Conservation (phyloP, 2,888 invertebrate species). For the Pherbina coryleti region DNA sequence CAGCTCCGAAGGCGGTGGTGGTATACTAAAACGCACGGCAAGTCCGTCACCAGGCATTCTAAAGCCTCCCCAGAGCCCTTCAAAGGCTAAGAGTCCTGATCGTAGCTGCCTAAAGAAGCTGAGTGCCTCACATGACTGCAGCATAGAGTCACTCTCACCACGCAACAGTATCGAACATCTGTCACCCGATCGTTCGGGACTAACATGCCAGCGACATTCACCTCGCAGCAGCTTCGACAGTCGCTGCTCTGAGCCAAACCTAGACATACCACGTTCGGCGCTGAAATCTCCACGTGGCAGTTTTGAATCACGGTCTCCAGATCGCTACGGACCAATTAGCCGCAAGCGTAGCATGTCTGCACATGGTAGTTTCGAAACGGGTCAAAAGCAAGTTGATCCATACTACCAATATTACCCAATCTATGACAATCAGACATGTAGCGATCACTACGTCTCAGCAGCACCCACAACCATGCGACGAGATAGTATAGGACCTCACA, state of each 20-base stretch:
- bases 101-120: constrained; percentile 67
- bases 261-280: constrained; percentile 59
- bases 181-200: constrained; percentile 64
- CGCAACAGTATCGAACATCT: constrained; percentile 66
- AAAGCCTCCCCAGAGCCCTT: constrained; percentile 65
- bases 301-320: constrained; percentile 61
- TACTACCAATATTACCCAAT: constrained; percentile 68
- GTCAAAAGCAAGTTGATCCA: constrained; percentile 55
- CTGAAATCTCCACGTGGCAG: constrained; percentile 61
- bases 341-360: constrained; percentile 68
- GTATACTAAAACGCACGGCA: constrained; percentile 65
- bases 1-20: constrained; percentile 66
- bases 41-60: constrained; percentile 62
- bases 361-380: constrained; percentile 67
- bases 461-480: constrained; percentile 53
- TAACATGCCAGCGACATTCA: constrained; percentile 64
- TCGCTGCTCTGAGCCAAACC: constrained; percentile 65
- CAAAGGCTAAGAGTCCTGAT: constrained; percentile 67
- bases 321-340: constrained; percentile 49
- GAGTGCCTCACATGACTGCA: constrained; percentile 65
- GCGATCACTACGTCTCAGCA: constrained; percentile 66
- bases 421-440: constrained; percentile 67
- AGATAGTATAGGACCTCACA: constrained; percentile 48
- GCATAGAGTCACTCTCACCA: constrained; percentile 65
- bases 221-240: constrained; percentile 68